Conservation (phyloP, 2,888 invertebrate species). For the Trichogramma evanescens region DNA sequence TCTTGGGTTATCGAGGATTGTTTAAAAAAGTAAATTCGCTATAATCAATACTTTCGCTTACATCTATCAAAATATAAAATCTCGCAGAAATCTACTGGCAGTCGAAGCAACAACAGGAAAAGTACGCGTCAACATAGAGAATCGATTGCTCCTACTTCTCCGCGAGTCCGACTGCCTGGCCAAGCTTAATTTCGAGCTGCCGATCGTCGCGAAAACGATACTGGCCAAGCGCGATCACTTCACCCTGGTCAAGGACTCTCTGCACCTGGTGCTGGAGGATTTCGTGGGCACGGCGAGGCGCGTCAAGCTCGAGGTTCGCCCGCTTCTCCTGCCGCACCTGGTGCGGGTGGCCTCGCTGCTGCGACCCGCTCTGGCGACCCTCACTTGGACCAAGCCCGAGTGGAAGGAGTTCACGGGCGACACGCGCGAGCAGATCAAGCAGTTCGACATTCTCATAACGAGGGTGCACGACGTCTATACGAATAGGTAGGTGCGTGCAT, state of each 20-base stretch:
- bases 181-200: slow-evolving; percentile 74
- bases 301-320: slow-evolving; percentile 83
- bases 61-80: neutral
- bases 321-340: slow-evolving; percentile 80
- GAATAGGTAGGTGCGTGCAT: slow-evolving; percentile 50
- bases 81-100: slow-evolving; percentile 53
- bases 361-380: slow-evolving; percentile 69
- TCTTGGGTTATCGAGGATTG: slow-evolving; percentile 44
- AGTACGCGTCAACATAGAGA: slow-evolving; percentile 71
- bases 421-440: slow-evolving; percentile 69
- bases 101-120: slow-evolving; percentile 59
- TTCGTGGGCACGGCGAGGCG: slow-evolving; percentile 65
- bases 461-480: slow-evolving; percentile 85
- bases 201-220: slow-evolving; percentile 72
- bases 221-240: slow-evolving; percentile 74
- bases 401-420: slow-evolving; percentile 73
- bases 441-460: slow-evolving; percentile 68
- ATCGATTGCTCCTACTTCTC: slow-evolving; percentile 67
- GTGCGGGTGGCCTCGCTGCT: slow-evolving; percentile 75
- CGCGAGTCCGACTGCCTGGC: slow-evolving; percentile 79
- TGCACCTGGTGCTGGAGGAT: slow-evolving; percentile 72
- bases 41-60: neutral
- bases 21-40: slow-evolving; percentile 33
- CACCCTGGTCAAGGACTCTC: slow-evolving; percentile 65
- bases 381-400: slow-evolving; percentile 81